Evolutionary conservation across 1,140 invertebrate genomes (phyloP).

Genomic region (Scaptomyza montana): DNA sequence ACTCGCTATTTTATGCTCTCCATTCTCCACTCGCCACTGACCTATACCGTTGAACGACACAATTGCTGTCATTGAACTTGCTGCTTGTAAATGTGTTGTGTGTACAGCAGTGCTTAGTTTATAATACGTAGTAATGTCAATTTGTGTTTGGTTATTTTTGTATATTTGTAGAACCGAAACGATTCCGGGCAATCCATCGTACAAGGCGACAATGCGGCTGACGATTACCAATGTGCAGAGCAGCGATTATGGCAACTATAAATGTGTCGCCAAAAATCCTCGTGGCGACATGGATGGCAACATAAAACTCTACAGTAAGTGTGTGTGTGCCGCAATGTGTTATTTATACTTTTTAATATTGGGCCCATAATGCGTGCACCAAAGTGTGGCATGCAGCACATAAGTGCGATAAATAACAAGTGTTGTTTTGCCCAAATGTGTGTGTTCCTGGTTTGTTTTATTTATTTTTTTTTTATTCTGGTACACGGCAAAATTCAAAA

Average conservation of each 20-base stretch:
- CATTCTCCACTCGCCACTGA: slow-evolving; percentile 29
- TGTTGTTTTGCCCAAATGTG: slow-evolving; percentile 10
- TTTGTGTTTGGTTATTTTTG: slow-evolving; percentile 4
- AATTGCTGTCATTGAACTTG: slow-evolving; percentile 74
- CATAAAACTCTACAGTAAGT: slow-evolving; percentile 95
- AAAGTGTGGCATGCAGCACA: background rate
- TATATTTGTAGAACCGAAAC: slow-evolving; percentile 86
- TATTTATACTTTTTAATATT: slow-evolving; percentile 73
- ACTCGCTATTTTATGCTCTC: background rate
- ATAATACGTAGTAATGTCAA: background rate
- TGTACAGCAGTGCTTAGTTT: background rate
- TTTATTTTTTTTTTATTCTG: background rate
- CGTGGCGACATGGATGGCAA: slow-evolving; percentile 95
- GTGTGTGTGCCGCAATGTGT: slow-evolving; percentile 31
- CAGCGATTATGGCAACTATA: slow-evolving; percentile 93
- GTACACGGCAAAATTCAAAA: slow-evolving; percentile 50
- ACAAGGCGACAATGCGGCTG: slow-evolving; percentile 93
- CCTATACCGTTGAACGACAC: slow-evolving; percentile 52
- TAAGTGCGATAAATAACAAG: slow-evolving; percentile 51
- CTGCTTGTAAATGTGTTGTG: slow-evolving; percentile 8
- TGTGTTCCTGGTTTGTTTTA: background rate
- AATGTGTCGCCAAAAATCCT: slow-evolving; percentile 96
- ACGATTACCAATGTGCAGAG: slow-evolving; percentile 90
- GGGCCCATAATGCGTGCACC: slow-evolving; percentile 27
- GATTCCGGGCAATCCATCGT: slow-evolving; percentile 87